These are phyloP conservation scores for Tyria jacobaeae DNA, from an alignment of 2,888 invertebrate genomes.

Conservation along the genomic window DNA sequence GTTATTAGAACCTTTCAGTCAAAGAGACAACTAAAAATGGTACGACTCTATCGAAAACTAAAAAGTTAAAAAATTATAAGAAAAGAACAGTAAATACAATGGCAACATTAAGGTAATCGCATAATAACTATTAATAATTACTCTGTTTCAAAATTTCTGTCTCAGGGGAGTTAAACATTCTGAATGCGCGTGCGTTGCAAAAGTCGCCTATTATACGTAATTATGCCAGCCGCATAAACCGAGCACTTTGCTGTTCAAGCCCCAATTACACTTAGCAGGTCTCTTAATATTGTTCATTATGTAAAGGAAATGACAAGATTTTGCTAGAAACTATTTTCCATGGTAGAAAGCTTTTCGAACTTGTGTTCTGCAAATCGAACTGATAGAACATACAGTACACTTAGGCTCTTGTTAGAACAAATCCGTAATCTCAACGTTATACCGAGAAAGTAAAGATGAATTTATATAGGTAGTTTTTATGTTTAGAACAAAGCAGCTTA, in stretches of 20 bases:
- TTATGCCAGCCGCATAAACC: conserved; percentile 81
- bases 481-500: no score
- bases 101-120: conserved; percentile 60
- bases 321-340: conserved; percentile 76
- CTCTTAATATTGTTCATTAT: conserved; percentile 84
- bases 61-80: conserved; percentile 9
- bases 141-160: conserved; percentile 75
- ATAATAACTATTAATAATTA: conserved; percentile 67
- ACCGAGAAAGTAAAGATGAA: conserved; percentile 13
- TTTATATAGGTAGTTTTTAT: not conserved
- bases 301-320: conserved; percentile 79
- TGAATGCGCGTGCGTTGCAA: conserved; percentile 78
- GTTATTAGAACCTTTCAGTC: no score
- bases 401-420: conserved; percentile 47
- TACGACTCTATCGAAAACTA: not conserved
- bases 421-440: conserved; percentile 29
- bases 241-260: conserved; percentile 76
- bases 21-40: no score
- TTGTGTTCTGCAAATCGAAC: conserved; percentile 39
- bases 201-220: conserved; percentile 81
- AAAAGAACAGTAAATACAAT: conserved; percentile 36
- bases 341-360: conserved; percentile 57
- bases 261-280: conserved; percentile 79
- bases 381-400: conserved; percentile 45
- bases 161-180: conserved; percentile 74